Evolutionary conservation across 2,113 vertebrate genomes (phyloP).

Genomic region (Psittacara wagleri): DNA sequence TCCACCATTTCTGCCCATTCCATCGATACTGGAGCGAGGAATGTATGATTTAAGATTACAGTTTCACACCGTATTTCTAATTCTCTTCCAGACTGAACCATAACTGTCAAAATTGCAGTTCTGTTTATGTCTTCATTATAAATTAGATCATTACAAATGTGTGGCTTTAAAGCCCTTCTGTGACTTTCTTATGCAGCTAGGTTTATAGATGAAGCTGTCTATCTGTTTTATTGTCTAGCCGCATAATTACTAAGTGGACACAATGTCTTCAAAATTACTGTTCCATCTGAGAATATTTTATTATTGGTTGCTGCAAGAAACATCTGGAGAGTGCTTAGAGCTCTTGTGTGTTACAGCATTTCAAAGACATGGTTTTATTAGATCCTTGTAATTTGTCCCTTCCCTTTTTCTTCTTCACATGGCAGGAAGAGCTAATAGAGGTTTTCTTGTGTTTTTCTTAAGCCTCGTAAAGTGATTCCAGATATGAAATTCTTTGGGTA

Average conservation of each 20-base stretch:
- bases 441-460: not conserved
- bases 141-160: not conserved
- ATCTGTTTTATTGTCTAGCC: slow-evolving; percentile 1
- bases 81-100: not conserved
- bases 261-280: not conserved
- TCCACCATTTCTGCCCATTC: not conserved
- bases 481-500: not conserved
- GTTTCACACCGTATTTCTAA: not conserved
- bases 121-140: not conserved
- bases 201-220: not conserved
- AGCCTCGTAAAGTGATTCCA: not conserved
- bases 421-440: not conserved
- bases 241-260: not conserved
- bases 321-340: slow-evolving; percentile 14
- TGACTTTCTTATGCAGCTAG: not conserved
- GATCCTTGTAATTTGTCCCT: not conserved
- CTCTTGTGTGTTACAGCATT: not conserved
- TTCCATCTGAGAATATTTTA: not conserved
- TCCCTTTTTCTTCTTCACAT: not conserved
- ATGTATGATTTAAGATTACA: not conserved
- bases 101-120: not conserved
- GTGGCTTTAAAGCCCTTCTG: not conserved
- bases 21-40: fast-evolving
- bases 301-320: slow-evolving; percentile 10
- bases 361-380: not conserved